Evolutionary conservation across 2,888 invertebrate species (phyloP).

Genomic region (Alloplasta piceator): DNA sequence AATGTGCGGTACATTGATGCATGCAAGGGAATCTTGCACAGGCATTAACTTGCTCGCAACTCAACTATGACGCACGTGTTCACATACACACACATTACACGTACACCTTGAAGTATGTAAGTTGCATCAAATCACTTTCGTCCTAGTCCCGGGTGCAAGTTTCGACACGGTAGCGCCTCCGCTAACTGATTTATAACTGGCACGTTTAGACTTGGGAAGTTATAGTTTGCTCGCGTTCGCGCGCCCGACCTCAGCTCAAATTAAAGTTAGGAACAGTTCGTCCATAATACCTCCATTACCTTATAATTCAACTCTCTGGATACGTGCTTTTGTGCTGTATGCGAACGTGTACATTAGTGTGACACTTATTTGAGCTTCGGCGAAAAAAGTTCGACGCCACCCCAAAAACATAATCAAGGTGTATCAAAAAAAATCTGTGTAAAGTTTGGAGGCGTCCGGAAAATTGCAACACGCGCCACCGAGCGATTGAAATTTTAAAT

Average conservation of each 20-base stretch:
- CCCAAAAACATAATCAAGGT: too few species aligned
- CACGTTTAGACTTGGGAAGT: conserved; percentile 66
- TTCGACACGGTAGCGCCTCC: conserved; percentile 61
- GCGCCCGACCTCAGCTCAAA: conserved; percentile 67
- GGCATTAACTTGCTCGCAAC: conserved; percentile 1
- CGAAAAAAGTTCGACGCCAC: too few species aligned
- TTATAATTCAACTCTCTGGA: conserved; percentile 68
- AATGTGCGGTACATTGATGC: conserved; percentile 42
- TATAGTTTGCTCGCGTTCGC: conserved; percentile 41
- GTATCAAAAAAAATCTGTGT: too few species aligned
- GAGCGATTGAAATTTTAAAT: too few species aligned
- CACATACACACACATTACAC: conserved; percentile 6
- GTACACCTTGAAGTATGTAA: conserved; percentile 24
- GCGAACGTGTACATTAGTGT: too few species aligned
- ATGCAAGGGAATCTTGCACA: conserved; percentile 11
- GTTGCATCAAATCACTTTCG: conserved; percentile 66
- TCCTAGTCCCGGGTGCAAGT: conserved; percentile 58
- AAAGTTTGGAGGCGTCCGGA: too few species aligned
- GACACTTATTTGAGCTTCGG: too few species aligned
- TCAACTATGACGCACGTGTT: conserved; percentile 8
- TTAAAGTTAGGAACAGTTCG: conserved; percentile 71
- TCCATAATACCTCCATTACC: conserved; percentile 69
- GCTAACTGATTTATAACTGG: conserved; percentile 71
- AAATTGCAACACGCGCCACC: too few species aligned
- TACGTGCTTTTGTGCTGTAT: conserved; percentile 59